Conservation (phyloP, 2,113 vertebrate genomes). For the Urocynchramus pylzowi region DNA sequence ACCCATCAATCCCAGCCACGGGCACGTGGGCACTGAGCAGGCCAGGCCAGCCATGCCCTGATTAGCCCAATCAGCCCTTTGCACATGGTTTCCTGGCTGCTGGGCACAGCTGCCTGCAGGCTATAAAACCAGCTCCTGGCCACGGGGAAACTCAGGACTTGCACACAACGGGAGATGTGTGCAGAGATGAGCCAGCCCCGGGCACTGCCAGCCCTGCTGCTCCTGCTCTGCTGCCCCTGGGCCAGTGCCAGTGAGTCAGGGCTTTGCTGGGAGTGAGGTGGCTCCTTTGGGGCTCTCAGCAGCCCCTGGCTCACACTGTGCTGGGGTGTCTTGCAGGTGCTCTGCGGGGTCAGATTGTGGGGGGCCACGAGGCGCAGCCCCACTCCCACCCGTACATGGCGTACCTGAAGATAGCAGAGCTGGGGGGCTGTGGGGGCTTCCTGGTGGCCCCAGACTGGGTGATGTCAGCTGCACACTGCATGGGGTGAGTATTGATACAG, state of each 20-base stretch:
- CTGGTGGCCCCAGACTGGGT: slow-evolving; percentile 57
- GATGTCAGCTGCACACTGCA: slow-evolving; percentile 58
- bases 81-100: neutral
- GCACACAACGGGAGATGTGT: fast-evolving
- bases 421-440: neutral
- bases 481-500: neutral
- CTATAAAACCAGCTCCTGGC: slow-evolving; percentile 2
- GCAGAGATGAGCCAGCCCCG: neutral
- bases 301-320: fast-evolving
- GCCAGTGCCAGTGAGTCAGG: neutral
- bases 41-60: neutral
- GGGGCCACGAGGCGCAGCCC: slow-evolving; percentile 32
- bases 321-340: neutral
- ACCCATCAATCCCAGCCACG: neutral
- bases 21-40: neutral
- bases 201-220: neutral
- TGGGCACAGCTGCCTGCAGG: neutral
- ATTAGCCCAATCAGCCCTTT: slow-evolving; percentile 21
- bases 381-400: slow-evolving; percentile 64
- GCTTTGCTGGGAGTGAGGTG: fast-evolving
- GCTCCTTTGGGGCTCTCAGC: neutral
- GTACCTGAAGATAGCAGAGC: fast-evolving
- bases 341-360: neutral
- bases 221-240: neutral
- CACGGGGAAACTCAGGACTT: neutral